phyloP scores from a whole-genome alignment of 1,140 invertebrate species.

The Wiebesia pumilae region DNA sequence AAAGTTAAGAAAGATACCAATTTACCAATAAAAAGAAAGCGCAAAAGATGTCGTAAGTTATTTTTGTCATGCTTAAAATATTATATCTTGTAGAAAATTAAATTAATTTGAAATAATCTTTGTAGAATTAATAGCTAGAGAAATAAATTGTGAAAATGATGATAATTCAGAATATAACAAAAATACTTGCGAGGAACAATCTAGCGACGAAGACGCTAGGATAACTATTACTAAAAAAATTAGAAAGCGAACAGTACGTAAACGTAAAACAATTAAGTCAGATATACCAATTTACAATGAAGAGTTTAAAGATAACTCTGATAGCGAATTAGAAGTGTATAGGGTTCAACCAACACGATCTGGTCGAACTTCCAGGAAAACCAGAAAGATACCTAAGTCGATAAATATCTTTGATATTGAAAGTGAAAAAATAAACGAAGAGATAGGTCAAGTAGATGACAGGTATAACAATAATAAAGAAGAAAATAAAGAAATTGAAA shows the following conservation, averaged over 20 bases:
- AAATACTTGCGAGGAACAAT: conserved; percentile 47
- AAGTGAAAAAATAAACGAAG: conserved; percentile 18
- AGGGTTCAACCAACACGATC: conserved; percentile 68
- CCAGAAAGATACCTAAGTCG: conserved; percentile 61
- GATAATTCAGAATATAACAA: conserved; percentile 47
- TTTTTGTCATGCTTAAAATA: neutral
- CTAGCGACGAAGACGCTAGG: conserved; percentile 40
- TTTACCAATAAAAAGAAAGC: conserved; percentile 44
- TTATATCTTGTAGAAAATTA: neutral
- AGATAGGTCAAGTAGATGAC: neutral
- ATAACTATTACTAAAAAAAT: conserved; percentile 45
- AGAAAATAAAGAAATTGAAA: neutral
- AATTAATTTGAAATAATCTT: neutral
- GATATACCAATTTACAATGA: neutral
- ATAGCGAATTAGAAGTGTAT: conserved; percentile 66
- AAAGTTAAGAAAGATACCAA: conserved; percentile 47
- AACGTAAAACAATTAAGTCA: conserved; percentile 39
- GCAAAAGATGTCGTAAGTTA: conserved; percentile 58
- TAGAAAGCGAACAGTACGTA: conserved; percentile 32
- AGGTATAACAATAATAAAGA: conserved; percentile 23
- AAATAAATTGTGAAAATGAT: conserved; percentile 49
- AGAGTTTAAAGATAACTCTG: conserved; percentile 51
- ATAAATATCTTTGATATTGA: conserved; percentile 26
- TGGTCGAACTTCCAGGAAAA: conserved; percentile 64
- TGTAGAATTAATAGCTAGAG: conserved; percentile 15